Base-by-base conservation (phyloP, 35 echinoderm and acorn worm species). In the Patiria miniata region DNA sequence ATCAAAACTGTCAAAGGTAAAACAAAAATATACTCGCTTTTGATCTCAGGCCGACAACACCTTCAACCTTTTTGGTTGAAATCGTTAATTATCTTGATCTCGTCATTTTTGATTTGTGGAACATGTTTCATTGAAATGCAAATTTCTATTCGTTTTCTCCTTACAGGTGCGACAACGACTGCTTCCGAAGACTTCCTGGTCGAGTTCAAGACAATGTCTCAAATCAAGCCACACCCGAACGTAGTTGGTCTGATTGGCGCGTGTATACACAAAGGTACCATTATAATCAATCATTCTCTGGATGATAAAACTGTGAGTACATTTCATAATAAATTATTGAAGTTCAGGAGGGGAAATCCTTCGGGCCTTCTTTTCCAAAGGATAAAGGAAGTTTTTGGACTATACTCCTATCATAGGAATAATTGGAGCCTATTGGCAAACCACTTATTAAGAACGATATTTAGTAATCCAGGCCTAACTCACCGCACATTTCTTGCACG, bases 181-280 rank as follows among this genome's bases (percentile, higher is more conserved):
- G 78, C 37, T 40, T n/a, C 37, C 5, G 42, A 39, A 0, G 37
- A 40, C 19, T 80, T 80, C 23, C 9, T 40, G 78, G 37, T 16
- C 6, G 78, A 80, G 78, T 80, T 80, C 26, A 10, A 80, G 37
- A 80, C 42, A 18, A 80, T 80, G 78, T 18, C 78, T 16, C 0
- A 8, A 80, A 79, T 79, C 39, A 42, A 6, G 34, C 7, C 6
- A 1, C 77, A 79, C 36, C 33, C 33, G 34, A 79, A 79, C 34
- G 77, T 79, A 3, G 77, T 79, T 39, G 39, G 39, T 19, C 33
- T 79, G 7, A 15, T 79, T 5, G 77, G 77, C 16, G 33, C 77
- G 21, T 79, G 22, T 30, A 3, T 1, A 7, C 39, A 79, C 36
- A 30, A 79, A 10, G 77, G 77, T 79, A 79, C 10, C 15, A n/a